Percentiles rank a stretch among this genome's conserved stretches.
Evolutionary conservation across 1,140 invertebrate genomes (phyloP).

Genomic region (Drosophila teissieri): DNA sequence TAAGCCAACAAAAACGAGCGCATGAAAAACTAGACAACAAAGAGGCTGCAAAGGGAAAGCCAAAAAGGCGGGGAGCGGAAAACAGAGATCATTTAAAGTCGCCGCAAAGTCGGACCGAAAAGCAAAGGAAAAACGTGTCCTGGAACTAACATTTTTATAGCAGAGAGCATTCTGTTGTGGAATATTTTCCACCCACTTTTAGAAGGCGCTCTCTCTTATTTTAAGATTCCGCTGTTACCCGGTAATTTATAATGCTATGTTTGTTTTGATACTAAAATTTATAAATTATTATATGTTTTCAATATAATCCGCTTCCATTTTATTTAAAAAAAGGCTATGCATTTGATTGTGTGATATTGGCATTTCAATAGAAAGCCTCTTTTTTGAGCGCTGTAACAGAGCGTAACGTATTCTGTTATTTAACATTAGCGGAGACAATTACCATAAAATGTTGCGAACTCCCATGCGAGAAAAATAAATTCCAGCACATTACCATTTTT

Average conservation of each 20-base stretch:
- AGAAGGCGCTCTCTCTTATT: slow-evolving; percentile 6
- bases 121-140: slow-evolving; percentile 27
- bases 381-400: neutral
- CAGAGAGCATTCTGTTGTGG: slow-evolving; percentile 28
- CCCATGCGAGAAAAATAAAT: slow-evolving; percentile 45
- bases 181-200: slow-evolving; percentile 6
- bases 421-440: slow-evolving; percentile 47
- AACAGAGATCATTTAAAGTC: slow-evolving; percentile 52
- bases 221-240: slow-evolving; percentile 51
- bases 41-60: slow-evolving; percentile 25
- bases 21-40: slow-evolving; percentile 28
- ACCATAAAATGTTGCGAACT: slow-evolving; percentile 12
- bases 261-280: neutral
- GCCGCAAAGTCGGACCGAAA: slow-evolving; percentile 49
- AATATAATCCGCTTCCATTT: neutral
- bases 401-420: neutral
- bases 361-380: no score
- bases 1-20: slow-evolving; percentile 24
- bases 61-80: neutral
- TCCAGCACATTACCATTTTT: neutral
- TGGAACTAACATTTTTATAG: slow-evolving; percentile 56
- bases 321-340: no score
- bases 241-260: slow-evolving; percentile 19
- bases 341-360: no score
- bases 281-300: neutral